Evolutionary conservation across 2,113 vertebrate species (phyloP), one percentile per base, ranked within the genome.

Genomic region (Hyperopisus bebe): DNA sequence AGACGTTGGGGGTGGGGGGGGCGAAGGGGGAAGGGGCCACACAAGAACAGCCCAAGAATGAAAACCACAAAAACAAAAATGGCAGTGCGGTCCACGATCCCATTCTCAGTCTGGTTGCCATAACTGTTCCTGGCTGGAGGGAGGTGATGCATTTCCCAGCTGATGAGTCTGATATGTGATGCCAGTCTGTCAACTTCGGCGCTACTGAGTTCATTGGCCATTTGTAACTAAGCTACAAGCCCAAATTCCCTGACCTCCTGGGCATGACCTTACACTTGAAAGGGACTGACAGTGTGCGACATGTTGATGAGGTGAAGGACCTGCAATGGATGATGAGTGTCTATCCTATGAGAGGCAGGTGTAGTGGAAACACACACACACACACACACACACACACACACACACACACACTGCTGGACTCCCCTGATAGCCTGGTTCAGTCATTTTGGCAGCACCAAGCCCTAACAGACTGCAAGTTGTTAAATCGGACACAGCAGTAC

Each of bases 1-100:
- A 92, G 91, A 92, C 80, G 82, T 66, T 77, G 92, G 91, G 91
- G 90, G 91, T 91, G 91, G 92, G 92, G 93, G 88, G 27, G n/a
- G 50, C 15, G 7, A 48, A 74, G 86, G 10, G 31, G 58, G 19
- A 15, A 11, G 21, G 86, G 44, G 31, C 58, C 47, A 44, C 46
- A 86, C n/a, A 70, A 58, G 50, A 83, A 47, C 42, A 88, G 44
- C 48, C 31, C 55, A 88, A 47, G 35, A 35, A 90, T 21, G 19
- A 86, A 58, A 66, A 53, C 19, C 27, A 82, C 70, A 83, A 82
- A 44, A 51, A 62, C 44, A 19, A 83, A 90, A 80, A 48, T 48
- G 17, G 15, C 53, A 31, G 44, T 47, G 31, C 21, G 27, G 55
- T 88, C 31, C n/a, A 27, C 47, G 42, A 27, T 66, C 70, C 82